These are phyloP conservation scores for Mythimna vitellina DNA, from an alignment of 2,888 invertebrate species.

Conservation along the genomic window DNA sequence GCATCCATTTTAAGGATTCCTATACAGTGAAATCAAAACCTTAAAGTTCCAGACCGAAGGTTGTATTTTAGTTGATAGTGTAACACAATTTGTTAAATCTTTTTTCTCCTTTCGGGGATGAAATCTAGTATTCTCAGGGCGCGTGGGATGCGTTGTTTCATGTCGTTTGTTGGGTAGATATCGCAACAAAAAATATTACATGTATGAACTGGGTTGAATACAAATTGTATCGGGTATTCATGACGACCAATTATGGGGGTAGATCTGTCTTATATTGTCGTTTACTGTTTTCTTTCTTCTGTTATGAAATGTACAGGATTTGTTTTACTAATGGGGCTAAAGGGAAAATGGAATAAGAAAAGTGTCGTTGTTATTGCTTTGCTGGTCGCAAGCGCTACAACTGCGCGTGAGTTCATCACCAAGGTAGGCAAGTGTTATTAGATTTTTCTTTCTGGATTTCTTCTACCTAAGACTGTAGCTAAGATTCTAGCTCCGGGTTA, in stretches of 20 bases:
- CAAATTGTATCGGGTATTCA: conserved; percentile 52
- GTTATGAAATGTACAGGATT: conserved; percentile 9
- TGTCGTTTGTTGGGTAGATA: conserved; percentile 53
- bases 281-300: conserved; percentile 21
- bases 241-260: conserved; percentile 45
- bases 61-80: conserved; percentile 14
- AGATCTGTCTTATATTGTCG: conserved; percentile 20
- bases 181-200: conserved; percentile 52
- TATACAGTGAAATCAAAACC: conserved; percentile 29
- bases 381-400: neutral
- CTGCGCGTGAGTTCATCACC: neutral
- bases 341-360: neutral
- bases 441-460: neutral
- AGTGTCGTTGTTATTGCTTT: neutral
- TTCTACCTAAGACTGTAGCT: neutral
- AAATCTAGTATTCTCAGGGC: conserved; percentile 64
- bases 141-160: conserved; percentile 48
- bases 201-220: conserved; percentile 46
- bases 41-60: neutral
- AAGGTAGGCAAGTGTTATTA: neutral
- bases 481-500: too few species aligned
- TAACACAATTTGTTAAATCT: conserved; percentile 63
- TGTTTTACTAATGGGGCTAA: neutral
- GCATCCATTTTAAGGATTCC: conserved; percentile 39
- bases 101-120: conserved; percentile 62